Evolutionary conservation across 2,797 vertebrate genomes (phyloP), one percentile per base, ranked within the genome.

Genomic region (Sebastes glaucus): DNA sequence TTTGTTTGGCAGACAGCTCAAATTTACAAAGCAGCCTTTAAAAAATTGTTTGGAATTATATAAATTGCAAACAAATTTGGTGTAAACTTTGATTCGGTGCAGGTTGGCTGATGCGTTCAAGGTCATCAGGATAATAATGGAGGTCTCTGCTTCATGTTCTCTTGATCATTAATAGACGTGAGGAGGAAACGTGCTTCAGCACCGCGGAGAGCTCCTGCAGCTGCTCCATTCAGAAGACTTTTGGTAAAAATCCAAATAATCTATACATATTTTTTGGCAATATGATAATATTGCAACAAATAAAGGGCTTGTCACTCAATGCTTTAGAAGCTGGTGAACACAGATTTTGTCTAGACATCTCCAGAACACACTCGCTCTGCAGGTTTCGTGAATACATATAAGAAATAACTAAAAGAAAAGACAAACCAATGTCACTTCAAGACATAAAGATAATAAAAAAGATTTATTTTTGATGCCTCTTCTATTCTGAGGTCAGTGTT

Each of bases 201-300:
- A 90, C 85, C 89, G 62, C 22, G 88, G 84, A 89, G 56, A 90
- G 79, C 76, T 85, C 76, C 78, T 20, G 28, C 61, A 78, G 42
- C 68, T 57, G 57, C 38, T 32, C 18, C 7, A 27, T 27, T 32
- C 23, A 20, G 11, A 33, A 3, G 3, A 14, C 8, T 23, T 55
- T 16, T 59, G 49, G 4, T 22, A 32, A 53, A 46, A 57, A 61
- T 38, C 25, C 20, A 63, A 66, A 69, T 20, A 23, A 69, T 49
- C n/a, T 20, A 20, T 57, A 46, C 16, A 77, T 5, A 20, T 27
- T 63, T 27, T 7, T 6, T 38, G 20, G 2, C 25, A 46, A 42
- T 18, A 3, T 38, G 63, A 67, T 13, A 25, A 23, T 14, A 33
- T 5, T 42, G n/a, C 23, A 16, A 46, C 16, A 46, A 20, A 30